These are phyloP conservation scores for Malacoctenus gilli DNA, from an alignment of 2,797 vertebrate species.

Conservation along the genomic window DNA sequence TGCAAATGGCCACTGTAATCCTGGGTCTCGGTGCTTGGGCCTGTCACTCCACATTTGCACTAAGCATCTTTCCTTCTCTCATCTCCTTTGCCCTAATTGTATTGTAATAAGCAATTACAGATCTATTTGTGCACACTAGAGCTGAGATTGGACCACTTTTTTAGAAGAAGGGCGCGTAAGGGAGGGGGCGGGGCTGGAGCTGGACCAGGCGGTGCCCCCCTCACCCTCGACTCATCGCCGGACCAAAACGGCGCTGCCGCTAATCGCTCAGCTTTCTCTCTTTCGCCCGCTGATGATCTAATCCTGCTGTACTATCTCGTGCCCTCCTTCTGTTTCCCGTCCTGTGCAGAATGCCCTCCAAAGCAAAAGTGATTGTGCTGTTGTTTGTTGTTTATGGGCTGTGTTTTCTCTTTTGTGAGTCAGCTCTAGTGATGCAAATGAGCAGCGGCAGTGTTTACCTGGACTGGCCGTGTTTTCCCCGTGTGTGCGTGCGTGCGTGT, in stretches of 20 bases:
- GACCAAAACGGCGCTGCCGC: slow-evolving; percentile 33
- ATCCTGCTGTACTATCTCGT: slow-evolving; percentile 53
- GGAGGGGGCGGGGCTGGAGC: slow-evolving; percentile 42
- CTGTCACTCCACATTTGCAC: slow-evolving; percentile 82
- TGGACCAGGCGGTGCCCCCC: slow-evolving; percentile 40
- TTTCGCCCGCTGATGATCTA: slow-evolving; percentile 54
- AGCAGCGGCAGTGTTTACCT: slow-evolving; percentile 78
- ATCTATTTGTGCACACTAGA: slow-evolving; percentile 79
- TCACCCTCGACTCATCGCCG: slow-evolving; percentile 44
- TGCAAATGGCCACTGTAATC: slow-evolving; percentile 75
- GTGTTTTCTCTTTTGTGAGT: slow-evolving; percentile 73
- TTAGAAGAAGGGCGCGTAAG: slow-evolving; percentile 53
- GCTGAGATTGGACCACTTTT: slow-evolving; percentile 81
- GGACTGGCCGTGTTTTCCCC: slow-evolving; percentile 65
- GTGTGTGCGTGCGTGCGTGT: slow-evolving; percentile 23
- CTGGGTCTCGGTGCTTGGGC: slow-evolving; percentile 66
- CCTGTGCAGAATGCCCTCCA: slow-evolving; percentile 55
- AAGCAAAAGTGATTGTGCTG: slow-evolving; percentile 73
- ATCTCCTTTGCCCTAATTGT: slow-evolving; percentile 82
- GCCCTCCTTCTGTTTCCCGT: slow-evolving; percentile 57
- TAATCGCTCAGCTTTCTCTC: slow-evolving; percentile 45
- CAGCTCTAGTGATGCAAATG: slow-evolving; percentile 75
- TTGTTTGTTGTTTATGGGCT: slow-evolving; percentile 73
- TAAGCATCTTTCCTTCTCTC: slow-evolving; percentile 79
- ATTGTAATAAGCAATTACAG: slow-evolving; percentile 83